Evolutionary conservation across 2,113 vertebrate genomes (phyloP).

Genomic region (Pachyramphus minor): DNA sequence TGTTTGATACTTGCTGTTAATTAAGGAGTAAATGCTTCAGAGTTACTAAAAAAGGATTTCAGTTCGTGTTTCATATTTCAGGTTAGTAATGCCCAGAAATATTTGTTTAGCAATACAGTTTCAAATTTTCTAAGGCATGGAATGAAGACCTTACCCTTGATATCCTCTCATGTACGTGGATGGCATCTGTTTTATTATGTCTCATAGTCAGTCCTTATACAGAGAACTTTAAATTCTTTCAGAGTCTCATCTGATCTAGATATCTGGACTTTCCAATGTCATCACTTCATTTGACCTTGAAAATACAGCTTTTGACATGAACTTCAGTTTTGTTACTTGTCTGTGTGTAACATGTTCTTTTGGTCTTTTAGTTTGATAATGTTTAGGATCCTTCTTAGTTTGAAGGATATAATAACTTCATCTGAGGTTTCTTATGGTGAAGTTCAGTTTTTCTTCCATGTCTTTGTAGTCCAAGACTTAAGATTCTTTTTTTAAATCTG

Average conservation of each 20-base stretch:
- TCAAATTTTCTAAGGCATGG: background rate
- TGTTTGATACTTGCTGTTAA: background rate
- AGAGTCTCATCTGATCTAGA: background rate
- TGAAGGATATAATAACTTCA: background rate
- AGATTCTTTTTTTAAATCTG: background rate
- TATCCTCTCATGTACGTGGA: background rate
- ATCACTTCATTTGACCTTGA: background rate
- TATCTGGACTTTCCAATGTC: background rate
- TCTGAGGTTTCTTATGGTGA: background rate
- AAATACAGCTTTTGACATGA: background rate
- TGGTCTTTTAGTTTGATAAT: background rate
- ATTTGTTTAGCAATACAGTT: background rate
- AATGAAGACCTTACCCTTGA: background rate
- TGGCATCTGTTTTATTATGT: background rate
- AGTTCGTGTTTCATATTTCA: background rate
- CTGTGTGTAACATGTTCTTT: background rate
- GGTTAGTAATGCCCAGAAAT: background rate
- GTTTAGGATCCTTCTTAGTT: background rate
- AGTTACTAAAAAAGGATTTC: background rate
- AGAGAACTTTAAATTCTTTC: background rate
- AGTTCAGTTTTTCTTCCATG: background rate
- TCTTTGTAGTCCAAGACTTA: background rate
- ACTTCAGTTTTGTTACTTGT: background rate
- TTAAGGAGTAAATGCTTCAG: background rate
- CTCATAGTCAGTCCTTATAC: background rate